phyloP scores from a whole-genome alignment of 2,888 invertebrate species.

The Rhabditophanes sp. region DNA sequence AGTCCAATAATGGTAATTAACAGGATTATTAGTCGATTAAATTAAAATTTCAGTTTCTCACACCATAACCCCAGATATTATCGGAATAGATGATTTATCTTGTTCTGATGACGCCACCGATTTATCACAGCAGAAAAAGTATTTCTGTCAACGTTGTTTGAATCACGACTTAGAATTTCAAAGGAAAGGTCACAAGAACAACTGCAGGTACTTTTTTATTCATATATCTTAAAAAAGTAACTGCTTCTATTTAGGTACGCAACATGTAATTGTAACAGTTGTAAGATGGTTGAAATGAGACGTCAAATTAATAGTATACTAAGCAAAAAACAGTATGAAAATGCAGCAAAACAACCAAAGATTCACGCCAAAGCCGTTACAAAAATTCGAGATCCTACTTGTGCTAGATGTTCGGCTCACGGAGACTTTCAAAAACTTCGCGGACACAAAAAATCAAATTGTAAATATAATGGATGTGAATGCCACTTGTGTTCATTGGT shows the following conservation, averaged over 20 bases:
- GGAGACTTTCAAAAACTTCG: conserved; percentile 28
- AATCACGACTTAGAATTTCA: conserved; percentile 32
- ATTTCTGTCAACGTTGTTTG: conserved; percentile 41
- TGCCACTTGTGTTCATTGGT: conserved; percentile 35
- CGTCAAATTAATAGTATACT: conserved; percentile 37
- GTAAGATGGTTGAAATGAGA: conserved; percentile 38
- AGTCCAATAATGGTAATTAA: no score
- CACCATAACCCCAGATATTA: no score
- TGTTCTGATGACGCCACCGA: no score
- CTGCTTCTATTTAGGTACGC: conserved; percentile 16
- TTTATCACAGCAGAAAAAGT: no score
- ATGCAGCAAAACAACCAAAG: conserved; percentile 7
- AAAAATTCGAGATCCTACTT: conserved; percentile 34
- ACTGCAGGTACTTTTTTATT: conserved; percentile 23
- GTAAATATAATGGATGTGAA: conserved; percentile 24
- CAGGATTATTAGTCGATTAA: no score
- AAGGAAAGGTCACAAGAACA: conserved; percentile 41
- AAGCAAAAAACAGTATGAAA: conserved; percentile 13
- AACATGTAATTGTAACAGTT: conserved; percentile 26
- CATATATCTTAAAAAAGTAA: background rate
- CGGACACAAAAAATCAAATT: conserved; percentile 36
- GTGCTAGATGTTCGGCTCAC: conserved; percentile 39
- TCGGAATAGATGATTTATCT: no score
- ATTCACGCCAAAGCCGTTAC: conserved; percentile 6
- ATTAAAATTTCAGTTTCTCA: no score